Evolutionary conservation across 2,113 vertebrate genomes (phyloP), one percentile per base, ranked within the genome.

Genomic region (Prinia subflava): DNA sequence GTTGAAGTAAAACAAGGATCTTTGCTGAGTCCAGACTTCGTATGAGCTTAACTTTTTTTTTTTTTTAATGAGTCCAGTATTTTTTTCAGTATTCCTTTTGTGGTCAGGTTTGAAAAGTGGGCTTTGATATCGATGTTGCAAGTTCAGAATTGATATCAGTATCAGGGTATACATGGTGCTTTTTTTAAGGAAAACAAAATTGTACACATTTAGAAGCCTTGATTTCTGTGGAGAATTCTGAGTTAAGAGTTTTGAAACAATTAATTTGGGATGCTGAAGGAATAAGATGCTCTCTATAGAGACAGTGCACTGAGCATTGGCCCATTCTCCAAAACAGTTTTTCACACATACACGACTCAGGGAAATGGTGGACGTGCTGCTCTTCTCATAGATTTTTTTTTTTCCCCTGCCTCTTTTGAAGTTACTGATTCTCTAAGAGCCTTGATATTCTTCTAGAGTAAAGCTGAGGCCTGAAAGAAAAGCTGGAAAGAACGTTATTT

Each of bases 81-180:
- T 41, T 86, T 83, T 65, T 89, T 60, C 41, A 64, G 41, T 50
- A 5, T 74, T 91, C 17, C n/a, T 81, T 13, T 78, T 87, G 55
- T 12, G 2, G 2, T 73, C 31, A 33, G 4, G 22, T 70, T 71
- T 81, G 78, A 60, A 87, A 87, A 83, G 31, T 5, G 5, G 15
- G 28, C 22, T 53, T 50, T 60, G 16, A 57, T 37, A 76, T 19
- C 0, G 35, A n/a, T 18, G 35, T 71, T 82, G 44, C 16, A 76
- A 17, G 28, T 80, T 83, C 27, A 53, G 62, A 71, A 44, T 35
- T 35, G 9, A 3, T 87, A 52, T 27, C 3, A 2, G 13, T 57
- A 14, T 75, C 16, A 2, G 55, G 37, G 23, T 65, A 11, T 63
- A 42, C 0, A 0, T 39, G 55, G 8, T 56, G 20, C 1, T 11